Base-by-base conservation (phyloP, 1,140 invertebrate genomes). In the Argopecten irradians region DNA sequence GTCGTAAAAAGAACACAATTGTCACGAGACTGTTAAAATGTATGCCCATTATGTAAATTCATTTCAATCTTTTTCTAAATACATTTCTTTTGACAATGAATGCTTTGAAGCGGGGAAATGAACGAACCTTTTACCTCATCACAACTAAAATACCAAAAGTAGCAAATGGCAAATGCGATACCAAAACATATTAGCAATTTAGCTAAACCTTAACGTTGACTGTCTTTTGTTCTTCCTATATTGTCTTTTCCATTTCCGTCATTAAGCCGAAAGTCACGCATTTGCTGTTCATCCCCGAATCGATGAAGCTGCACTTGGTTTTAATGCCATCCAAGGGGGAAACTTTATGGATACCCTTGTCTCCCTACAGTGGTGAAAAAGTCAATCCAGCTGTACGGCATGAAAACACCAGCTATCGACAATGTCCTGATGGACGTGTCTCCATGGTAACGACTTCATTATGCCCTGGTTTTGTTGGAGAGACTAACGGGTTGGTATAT, bases 241-340 rank as follows among this genome's bases (percentile, higher is more conserved):
- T 3, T 71, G 8, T 28, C 5, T n/a, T 28, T 71, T 28, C 55
- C 22, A 71, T 71, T 28, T 71, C 55, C 55, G n/a, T 71, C 55
- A 71, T 71, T 71, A 71, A 71, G 55, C 55, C 8, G 55, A 16
- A 7, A 71, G 55, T 71, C 55, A 71, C 55, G 55, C 22, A n/a
- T 71, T 3, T 28, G 22, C n/a, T 11, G 11, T 71, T 71, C 55
- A 71, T 71, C 22, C 28, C 22, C 55, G 5, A 16, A 71, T 71
- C 55, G n/a, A 71, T 71, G 55, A 71, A n/a, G 55, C 55, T 71
- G 55, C 28, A 71, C 55, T 71, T 71, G 55, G 55, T 71, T 28
- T 39, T 71, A 71, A 71, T n/a, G 55, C 55, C 55, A n/a, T 7
- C 55, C n/a, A 71, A 71, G 28, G 55, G 55, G 28, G 28, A 11